Conservation (phyloP, 2,888 invertebrate genomes). For the Lamproptera curius region DNA sequence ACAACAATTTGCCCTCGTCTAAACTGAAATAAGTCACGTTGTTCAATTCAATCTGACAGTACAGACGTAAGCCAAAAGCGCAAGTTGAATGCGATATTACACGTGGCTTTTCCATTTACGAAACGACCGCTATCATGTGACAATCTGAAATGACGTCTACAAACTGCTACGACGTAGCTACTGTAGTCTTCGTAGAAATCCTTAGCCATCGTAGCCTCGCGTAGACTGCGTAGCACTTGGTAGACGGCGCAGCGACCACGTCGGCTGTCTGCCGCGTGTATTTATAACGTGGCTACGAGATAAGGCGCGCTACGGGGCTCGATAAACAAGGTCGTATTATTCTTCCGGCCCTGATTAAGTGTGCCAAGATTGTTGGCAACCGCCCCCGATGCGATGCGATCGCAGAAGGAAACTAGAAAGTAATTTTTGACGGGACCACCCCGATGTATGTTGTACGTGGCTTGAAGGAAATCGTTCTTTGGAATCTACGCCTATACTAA, state of each 20-base stretch:
- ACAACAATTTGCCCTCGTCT: neutral
- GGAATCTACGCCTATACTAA: too few relatives aligned
- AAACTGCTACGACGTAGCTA: too few relatives aligned
- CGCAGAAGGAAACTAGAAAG: conserved; percentile 19
- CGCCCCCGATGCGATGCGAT: neutral
- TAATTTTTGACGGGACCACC: conserved; percentile 19
- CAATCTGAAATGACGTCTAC: conserved; percentile 10
- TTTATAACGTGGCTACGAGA: conserved; percentile 8
- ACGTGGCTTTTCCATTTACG: conserved; percentile 2
- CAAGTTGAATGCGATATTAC: conserved; percentile 1
- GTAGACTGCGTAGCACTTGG: too few relatives aligned
- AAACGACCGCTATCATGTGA: conserved; percentile 4
- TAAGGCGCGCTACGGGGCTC: neutral
- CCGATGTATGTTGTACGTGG: conserved; percentile 7
- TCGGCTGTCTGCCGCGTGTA: neutral
- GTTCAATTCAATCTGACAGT: neutral
- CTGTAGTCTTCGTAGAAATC: too few relatives aligned
- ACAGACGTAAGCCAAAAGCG: neutral
- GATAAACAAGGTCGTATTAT: conserved; percentile 22
- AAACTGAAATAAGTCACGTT: neutral
- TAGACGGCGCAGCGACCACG: neutral
- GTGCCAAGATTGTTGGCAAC: conserved; percentile 21
- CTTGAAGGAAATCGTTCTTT: too few relatives aligned
- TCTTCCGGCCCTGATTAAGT: conserved; percentile 18
- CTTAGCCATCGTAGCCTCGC: too few relatives aligned